Evolutionary conservation across 2,113 vertebrate genomes (phyloP).

Genomic region (Stercorarius parasiticus): DNA sequence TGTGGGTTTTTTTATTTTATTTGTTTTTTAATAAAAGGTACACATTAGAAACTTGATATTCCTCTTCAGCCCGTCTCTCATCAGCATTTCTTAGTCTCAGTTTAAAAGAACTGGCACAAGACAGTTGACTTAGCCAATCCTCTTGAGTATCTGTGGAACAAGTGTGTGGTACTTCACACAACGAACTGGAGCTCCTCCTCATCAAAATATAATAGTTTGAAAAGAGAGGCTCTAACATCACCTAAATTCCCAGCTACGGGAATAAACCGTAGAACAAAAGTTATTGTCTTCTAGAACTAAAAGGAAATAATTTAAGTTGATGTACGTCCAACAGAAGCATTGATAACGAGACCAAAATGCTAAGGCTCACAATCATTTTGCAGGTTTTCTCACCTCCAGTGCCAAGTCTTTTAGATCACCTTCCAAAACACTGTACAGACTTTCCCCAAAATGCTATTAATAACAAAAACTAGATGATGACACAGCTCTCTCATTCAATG

Average conservation of each 20-base stretch:
- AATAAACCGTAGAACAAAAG: background rate
- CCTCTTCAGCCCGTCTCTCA: background rate
- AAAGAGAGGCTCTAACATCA: background rate
- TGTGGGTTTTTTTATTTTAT: background rate
- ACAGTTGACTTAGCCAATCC: background rate
- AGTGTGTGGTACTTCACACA: rapidly evolving
- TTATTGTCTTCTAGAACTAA: background rate
- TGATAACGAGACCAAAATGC: background rate
- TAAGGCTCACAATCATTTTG: background rate
- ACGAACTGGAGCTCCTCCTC: background rate
- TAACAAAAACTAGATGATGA: background rate
- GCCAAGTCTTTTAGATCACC: background rate
- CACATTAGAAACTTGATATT: background rate
- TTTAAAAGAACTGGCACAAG: background rate
- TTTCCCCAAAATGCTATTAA: background rate
- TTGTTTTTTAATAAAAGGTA: background rate
- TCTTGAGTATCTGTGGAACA: background rate
- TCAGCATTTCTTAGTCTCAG: background rate
- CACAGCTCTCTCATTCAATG: background rate
- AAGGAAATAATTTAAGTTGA: background rate
- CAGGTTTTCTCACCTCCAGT: background rate
- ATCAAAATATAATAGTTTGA: background rate
- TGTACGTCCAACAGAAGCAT: background rate
- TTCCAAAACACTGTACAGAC: background rate
- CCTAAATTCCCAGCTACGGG: background rate